Evolutionary conservation across 1,140 invertebrate species (phyloP).

Genomic region (Asbolus verrucosus): DNA sequence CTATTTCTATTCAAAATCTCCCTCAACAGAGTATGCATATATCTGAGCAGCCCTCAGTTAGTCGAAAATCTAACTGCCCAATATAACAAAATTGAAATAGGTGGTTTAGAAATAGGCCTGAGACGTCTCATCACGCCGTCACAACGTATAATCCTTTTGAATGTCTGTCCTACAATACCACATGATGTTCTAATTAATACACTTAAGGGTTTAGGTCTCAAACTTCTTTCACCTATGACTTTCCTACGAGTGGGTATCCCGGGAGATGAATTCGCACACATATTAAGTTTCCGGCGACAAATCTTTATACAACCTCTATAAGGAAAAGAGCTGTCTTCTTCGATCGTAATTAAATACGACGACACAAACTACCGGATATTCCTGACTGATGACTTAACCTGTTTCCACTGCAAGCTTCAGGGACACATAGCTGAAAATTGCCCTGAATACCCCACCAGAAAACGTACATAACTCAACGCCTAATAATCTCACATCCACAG

Average conservation of each 20-base stretch:
- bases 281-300: slow-evolving; percentile 4
- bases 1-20: background rate
- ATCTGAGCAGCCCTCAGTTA: slow-evolving; percentile 1
- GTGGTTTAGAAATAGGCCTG: background rate
- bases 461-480: background rate
- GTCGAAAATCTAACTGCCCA: background rate
- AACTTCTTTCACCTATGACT: slow-evolving; percentile 1
- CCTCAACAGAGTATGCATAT: slow-evolving; percentile 7
- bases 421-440: background rate
- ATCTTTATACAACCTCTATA: slow-evolving; percentile 10
- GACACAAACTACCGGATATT: background rate
- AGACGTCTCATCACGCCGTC: background rate
- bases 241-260: background rate
- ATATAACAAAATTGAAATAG: background rate
- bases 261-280: background rate
- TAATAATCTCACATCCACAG: too few relatives aligned
- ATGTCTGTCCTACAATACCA: background rate
- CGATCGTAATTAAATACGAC: too few relatives aligned
- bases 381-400: background rate
- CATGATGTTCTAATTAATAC: background rate
- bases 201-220: background rate
- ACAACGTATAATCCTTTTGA: slow-evolving; percentile 1
- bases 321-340: too few relatives aligned
- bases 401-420: background rate
- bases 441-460: background rate